Base-by-base conservation (phyloP, 2,113 vertebrate species). In the Heterochromis multidens region DNA sequence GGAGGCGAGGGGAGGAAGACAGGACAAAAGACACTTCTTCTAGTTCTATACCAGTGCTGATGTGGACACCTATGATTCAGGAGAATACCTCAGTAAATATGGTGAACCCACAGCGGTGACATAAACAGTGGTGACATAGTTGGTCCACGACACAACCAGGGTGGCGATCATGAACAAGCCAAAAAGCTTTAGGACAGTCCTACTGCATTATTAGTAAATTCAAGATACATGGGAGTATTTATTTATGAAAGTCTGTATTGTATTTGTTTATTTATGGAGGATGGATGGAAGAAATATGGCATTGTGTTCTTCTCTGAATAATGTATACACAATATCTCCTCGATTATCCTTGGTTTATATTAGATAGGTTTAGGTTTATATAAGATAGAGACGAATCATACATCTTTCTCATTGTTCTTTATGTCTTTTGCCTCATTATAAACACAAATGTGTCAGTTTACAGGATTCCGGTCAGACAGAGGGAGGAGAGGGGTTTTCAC, bases 121-220 rank as follows among this genome's bases (percentile, higher is more conserved):
- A 25, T 67, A 67, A 40, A 67, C 2, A 0, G 25, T 2, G 7
- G 35, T 13, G 37, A 13, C 1, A 67, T n/a, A 43, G 25, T 43
- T 43, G 35, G 40, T 40, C 8, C 35, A 25, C 35, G 7, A 17
- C 43, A 67, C 25, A 43, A 67, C 37, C 63, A 25, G n/a, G 7
- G n/a, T 67, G 63, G n/a, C 43, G 63, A 67, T 43, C 0, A 14
- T 19, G 27, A 46, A 27, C 40, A 46, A 70, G 2, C 23, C 46
- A 70, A 46, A 46, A 27, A 40, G 8, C 8, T 12, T 70, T 70
- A 12, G 65, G 23, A 46, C 16, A 70, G 65, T 19, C 16, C 40
- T 46, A 27, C 0, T 27, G 23, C 0, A 2, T 29, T 70, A 70
- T 27, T 46, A 49, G 65, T 12, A 11, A 70, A 2, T 0, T 3